Evolutionary conservation across 1,140 invertebrate genomes (phyloP).

Genomic region (Meteorus sp.): DNA sequence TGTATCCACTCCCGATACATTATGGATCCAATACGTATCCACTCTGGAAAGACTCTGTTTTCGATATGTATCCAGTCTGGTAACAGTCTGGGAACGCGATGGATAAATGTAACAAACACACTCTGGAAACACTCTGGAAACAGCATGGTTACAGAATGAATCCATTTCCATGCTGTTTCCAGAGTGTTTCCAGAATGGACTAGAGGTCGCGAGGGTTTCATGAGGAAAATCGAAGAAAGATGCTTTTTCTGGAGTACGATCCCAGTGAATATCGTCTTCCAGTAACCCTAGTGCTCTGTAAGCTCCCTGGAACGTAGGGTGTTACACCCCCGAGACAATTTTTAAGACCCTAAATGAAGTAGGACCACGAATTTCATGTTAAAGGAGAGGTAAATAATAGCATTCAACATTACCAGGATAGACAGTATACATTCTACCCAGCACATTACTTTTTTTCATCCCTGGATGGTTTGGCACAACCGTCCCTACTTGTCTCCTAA

Average conservation of each 20-base stretch:
- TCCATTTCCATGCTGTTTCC: too few relatives aligned
- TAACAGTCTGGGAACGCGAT: too few relatives aligned
- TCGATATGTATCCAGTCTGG: too few relatives aligned
- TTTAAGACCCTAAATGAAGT: slow-evolving; percentile 46
- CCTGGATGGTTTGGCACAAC: slow-evolving; percentile 26
- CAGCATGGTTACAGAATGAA: too few relatives aligned
- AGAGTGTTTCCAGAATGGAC: too few relatives aligned
- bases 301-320: slow-evolving; percentile 42
- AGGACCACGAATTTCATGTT: slow-evolving; percentile 51
- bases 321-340: slow-evolving; percentile 41
- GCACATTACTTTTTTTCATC: slow-evolving; percentile 37
- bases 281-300: slow-evolving; percentile 33
- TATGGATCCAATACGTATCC: too few relatives aligned
- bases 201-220: too few relatives aligned
- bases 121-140: too few relatives aligned
- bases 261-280: too few relatives aligned
- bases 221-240: slow-evolving; percentile 19
- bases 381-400: slow-evolving; percentile 51
- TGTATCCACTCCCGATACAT: too few relatives aligned
- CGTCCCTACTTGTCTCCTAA: background rate
- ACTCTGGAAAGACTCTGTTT: too few relatives aligned
- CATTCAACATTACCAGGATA: slow-evolving; percentile 50
- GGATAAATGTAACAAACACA: too few relatives aligned
- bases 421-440: slow-evolving; percentile 48
- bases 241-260: slow-evolving; percentile 11